A percentile compares a stretch with the other conserved stretches of the same genome.
These are phyloP conservation scores for Onychostoma macrolepis DNA, from an alignment of 2,113 vertebrate species.

Conservation along the genomic window DNA sequence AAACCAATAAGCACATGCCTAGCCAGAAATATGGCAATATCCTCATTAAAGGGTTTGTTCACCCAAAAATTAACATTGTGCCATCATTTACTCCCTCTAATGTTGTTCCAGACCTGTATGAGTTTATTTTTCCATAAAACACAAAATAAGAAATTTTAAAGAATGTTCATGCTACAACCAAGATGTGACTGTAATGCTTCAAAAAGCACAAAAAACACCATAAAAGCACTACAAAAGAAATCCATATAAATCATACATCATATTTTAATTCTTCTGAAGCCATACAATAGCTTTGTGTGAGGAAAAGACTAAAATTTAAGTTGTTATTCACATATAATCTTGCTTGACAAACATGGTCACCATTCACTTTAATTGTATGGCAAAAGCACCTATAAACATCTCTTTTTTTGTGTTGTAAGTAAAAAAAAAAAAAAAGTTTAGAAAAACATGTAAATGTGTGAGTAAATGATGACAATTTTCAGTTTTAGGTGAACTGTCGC, in stretches of 20 bases:
- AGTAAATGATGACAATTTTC: not conserved
- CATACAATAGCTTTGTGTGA: not conserved
- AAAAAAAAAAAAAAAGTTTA: not conserved
- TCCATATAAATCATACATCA: not conserved
- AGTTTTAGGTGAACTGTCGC: not conserved
- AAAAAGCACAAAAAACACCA: not conserved
- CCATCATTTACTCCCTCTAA: not conserved
- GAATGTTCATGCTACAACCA: not conserved
- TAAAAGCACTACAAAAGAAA: not conserved
- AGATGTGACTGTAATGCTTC: not conserved
- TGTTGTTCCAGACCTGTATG: not conserved
- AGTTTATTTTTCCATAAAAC: not conserved
- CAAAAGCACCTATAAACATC: not conserved
- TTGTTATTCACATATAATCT: not conserved
- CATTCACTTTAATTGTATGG: not conserved
- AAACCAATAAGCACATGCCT: not conserved
- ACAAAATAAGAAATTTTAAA: not conserved
- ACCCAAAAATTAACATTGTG: not conserved
- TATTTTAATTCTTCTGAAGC: not conserved
- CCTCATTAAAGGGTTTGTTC: not conserved
- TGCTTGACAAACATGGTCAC: not conserved
- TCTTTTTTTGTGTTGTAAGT: not conserved
- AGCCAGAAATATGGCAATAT: slow-evolving; percentile 22
- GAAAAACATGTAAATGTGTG: not conserved
- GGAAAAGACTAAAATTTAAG: not conserved